Conservation (phyloP, 2,113 vertebrate species). For the Odobenus rosmarus region DNA sequence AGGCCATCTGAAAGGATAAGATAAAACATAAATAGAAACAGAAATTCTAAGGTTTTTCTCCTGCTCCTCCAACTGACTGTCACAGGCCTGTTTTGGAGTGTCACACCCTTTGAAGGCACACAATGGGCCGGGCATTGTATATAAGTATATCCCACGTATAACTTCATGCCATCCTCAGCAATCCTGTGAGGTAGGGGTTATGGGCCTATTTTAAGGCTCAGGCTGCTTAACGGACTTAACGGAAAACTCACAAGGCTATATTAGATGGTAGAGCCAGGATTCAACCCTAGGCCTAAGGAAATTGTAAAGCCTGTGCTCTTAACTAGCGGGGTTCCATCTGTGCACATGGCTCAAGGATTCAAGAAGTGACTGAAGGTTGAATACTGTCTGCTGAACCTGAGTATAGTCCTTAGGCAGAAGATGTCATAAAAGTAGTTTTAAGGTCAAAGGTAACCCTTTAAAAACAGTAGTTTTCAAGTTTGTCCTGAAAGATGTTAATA, state of each 20-base stretch:
- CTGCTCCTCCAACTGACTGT: not conserved
- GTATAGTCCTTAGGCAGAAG: not conserved
- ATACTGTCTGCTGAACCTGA: too few relatives aligned
- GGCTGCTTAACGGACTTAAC: not conserved
- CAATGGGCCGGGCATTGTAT: fast-evolving
- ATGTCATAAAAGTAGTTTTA: not conserved
- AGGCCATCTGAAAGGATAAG: not conserved
- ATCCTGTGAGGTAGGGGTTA: not conserved
- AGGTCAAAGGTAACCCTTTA: not conserved
- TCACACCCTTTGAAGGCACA: not conserved
- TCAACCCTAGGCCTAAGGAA: not conserved
- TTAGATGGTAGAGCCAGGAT: not conserved
- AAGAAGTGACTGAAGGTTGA: not conserved
- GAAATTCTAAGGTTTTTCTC: not conserved
- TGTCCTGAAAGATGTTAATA: not conserved
- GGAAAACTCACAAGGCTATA: too few relatives aligned
- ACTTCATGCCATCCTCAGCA: not conserved
- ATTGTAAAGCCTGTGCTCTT: too few relatives aligned
- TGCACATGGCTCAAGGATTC: fast-evolving
- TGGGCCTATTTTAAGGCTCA: not conserved
- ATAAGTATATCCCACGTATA: fast-evolving
- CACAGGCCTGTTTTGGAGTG: too few relatives aligned
- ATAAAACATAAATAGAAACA: not conserved
- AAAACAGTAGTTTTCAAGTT: not conserved
- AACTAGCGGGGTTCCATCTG: too few relatives aligned